Evolutionary conservation across 2,797 vertebrate genomes (phyloP).

Genomic region (Enteromius paludinosus): DNA sequence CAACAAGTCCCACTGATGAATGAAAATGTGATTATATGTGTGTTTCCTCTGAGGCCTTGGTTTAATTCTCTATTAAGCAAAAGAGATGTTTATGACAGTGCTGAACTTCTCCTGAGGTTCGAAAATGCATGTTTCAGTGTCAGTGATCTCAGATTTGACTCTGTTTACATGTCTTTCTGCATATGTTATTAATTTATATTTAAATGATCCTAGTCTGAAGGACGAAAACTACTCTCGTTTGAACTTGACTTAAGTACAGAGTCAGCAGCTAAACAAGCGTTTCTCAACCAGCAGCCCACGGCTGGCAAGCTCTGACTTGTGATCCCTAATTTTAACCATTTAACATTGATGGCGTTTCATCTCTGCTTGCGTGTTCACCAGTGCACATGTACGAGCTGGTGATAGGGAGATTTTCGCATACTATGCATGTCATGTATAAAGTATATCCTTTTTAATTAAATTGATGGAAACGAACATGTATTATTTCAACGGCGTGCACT

Average conservation of each 20-base stretch:
- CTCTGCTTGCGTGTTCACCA: conserved; percentile 3
- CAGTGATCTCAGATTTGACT: not conserved
- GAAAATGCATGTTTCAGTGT: conserved; percentile 2
- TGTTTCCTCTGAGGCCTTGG: conserved; percentile 22
- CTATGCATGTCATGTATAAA: not conserved
- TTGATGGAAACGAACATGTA: not conserved
- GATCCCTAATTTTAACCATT: conserved; percentile 3
- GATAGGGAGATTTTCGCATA: not conserved
- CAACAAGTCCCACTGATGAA: conserved; percentile 54
- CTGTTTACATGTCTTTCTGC: not conserved
- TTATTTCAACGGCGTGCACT: not conserved
- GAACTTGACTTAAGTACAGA: conserved; percentile 20
- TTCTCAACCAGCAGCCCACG: conserved; percentile 1
- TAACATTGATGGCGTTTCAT: conserved; percentile 14
- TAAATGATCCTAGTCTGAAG: not conserved
- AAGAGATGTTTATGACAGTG: conserved; percentile 27
- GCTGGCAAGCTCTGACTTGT: not conserved
- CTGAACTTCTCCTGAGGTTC: conserved; percentile 21
- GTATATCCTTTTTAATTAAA: not conserved
- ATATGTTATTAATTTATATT: not conserved
- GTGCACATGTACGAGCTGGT: not conserved
- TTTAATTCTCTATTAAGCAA: conserved; percentile 23
- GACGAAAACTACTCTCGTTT: not conserved
- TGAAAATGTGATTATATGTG: conserved; percentile 51
- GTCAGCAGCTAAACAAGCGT: conserved; percentile 29